Evolutionary conservation across 1,140 invertebrate genomes (phyloP).

Genomic region (Portunus trituberculatus): DNA sequence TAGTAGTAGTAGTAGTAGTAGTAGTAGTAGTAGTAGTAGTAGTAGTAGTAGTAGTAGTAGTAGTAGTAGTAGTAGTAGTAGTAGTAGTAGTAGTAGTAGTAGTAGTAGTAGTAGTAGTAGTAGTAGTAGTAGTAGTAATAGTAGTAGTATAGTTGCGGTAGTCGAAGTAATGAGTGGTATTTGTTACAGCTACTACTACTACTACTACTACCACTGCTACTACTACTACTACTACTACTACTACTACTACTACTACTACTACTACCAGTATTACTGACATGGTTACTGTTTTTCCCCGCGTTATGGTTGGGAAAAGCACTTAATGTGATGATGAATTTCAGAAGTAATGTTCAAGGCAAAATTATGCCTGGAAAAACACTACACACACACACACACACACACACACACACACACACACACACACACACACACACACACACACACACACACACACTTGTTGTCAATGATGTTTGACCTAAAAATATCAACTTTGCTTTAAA

Average conservation of each 20-base stretch:
- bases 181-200: not conserved
- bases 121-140: no score
- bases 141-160: no score
- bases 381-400: constrained; percentile 8
- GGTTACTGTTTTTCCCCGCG: not conserved
- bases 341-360: not conserved
- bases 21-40: not conserved
- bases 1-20: constrained; percentile 23
- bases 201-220: constrained; percentile 16
- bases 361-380: not conserved
- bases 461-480: not conserved
- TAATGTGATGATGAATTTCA: not conserved
- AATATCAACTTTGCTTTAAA: not conserved
- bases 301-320: not conserved
- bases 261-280: not conserved
- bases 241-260: constrained; percentile 14
- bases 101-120: no score
- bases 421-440: constrained; percentile 18
- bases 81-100: no score
- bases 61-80: no score
- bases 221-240: constrained; percentile 18
- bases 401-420: constrained; percentile 39
- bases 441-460: no score
- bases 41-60: not conserved
- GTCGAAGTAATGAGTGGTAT: no score